phyloP scores from a whole-genome alignment of 1,140 invertebrate species.

The Rhagoletis pomonella region DNA sequence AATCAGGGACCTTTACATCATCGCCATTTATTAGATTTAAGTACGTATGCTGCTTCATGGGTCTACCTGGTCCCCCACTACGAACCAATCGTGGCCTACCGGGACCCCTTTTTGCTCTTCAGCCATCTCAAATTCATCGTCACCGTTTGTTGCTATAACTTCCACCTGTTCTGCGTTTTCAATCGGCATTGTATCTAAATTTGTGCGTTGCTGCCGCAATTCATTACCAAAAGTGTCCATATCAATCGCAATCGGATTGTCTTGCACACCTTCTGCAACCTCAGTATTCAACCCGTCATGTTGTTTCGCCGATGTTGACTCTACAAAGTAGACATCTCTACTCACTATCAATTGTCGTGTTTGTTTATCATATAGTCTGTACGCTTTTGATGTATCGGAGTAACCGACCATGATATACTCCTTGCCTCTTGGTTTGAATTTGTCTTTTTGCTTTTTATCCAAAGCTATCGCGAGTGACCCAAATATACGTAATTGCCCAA shows the following conservation, averaged over 20 bases:
- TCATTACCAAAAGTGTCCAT: background rate
- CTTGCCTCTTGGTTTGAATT: no score
- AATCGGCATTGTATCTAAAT: background rate
- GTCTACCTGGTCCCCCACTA: background rate
- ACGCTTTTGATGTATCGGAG: no score
- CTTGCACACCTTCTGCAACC: background rate
- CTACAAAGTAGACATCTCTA: slow-evolving; percentile 38
- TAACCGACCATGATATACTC: no score
- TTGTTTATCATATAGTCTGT: no score
- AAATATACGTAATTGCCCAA: slow-evolving; percentile 40
- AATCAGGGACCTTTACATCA: background rate
- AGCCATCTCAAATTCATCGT: slow-evolving; percentile 9
- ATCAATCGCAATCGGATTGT: background rate
- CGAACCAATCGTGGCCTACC: background rate
- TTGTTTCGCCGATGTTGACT: background rate
- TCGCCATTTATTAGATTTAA: background rate
- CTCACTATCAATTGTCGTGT: slow-evolving; percentile 17
- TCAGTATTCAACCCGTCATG: no score
- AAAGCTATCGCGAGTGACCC: slow-evolving; percentile 14
- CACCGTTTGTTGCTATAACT: no score
- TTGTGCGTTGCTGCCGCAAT: no score
- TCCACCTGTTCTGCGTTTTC: background rate
- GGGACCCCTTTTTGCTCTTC: background rate
- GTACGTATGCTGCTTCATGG: background rate
- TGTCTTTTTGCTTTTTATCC: slow-evolving; percentile 6